phyloP scores from a whole-genome alignment of 2,888 invertebrate genomes.

The Silvanus unidentatus region DNA sequence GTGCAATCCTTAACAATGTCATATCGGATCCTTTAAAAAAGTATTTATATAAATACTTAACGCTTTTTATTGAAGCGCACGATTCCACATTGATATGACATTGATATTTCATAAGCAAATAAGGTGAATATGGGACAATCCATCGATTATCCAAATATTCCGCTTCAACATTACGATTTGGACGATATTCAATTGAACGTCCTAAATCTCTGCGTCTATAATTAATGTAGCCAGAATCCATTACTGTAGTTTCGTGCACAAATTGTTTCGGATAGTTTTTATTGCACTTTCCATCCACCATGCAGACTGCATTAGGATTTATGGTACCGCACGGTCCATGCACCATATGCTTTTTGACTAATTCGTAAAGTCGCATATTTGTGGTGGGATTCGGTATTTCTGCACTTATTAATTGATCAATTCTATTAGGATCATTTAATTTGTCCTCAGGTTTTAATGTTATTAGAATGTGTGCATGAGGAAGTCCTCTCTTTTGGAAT shows the following conservation, averaged over 20 bases:
- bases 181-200: background rate
- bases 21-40: too few relatives aligned
- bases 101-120: background rate
- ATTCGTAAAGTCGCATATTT: too few relatives aligned
- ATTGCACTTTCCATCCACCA: conserved; percentile 34
- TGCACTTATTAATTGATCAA: conserved; percentile 2
- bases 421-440: background rate
- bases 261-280: conserved; percentile 21
- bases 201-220: conserved; percentile 9
- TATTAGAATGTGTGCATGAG: conserved; percentile 5
- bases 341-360: too few relatives aligned
- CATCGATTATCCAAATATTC: conserved; percentile 1
- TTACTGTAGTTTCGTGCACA: too few relatives aligned
- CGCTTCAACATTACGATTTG: background rate
- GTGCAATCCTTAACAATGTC: too few relatives aligned
- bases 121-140: conserved; percentile 5
- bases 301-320: too few relatives aligned
- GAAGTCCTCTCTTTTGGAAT: conserved; percentile 6
- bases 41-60: conserved; percentile 7
- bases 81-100: too few relatives aligned
- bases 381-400: too few relatives aligned
- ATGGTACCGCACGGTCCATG: background rate
- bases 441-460: background rate
- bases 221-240: conserved; percentile 12
- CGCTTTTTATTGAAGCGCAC: background rate